A percentile compares a stretch with the other conserved stretches of the same genome.
Evolutionary conservation across 2,797 vertebrate species (phyloP).

Genomic region (Cryptoblepharus egeriae): DNA sequence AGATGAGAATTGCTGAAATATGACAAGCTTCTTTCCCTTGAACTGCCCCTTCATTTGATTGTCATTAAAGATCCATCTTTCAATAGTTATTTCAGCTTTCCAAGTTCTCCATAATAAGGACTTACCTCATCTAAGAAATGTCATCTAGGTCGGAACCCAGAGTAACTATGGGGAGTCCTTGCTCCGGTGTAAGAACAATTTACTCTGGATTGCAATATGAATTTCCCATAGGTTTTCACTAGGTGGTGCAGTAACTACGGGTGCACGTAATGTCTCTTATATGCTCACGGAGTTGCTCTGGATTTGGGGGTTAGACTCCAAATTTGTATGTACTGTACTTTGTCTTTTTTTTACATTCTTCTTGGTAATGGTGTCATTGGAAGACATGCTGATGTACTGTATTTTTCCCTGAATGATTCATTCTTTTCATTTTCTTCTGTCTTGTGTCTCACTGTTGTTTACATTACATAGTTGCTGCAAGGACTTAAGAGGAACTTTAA

Average conservation of each 20-base stretch:
- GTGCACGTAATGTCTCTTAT: too few species aligned
- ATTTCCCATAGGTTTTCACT: too few species aligned
- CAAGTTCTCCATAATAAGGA: not conserved
- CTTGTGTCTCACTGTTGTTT: slow-evolving; percentile 39
- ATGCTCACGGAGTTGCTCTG: too few species aligned
- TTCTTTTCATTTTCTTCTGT: slow-evolving; percentile 29
- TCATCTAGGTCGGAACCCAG: not conserved
- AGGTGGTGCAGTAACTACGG: too few species aligned
- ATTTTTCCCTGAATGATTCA: slow-evolving; percentile 17
- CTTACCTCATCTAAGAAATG: not conserved
- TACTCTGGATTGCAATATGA: too few species aligned
- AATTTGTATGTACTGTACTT: not conserved
- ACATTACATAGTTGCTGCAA: slow-evolving; percentile 48
- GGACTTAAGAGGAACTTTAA: slow-evolving; percentile 56
- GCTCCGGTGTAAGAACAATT: too few species aligned
- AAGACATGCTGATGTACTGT: not conserved
- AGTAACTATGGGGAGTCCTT: too few species aligned
- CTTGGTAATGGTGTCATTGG: not conserved
- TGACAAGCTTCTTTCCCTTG: not conserved
- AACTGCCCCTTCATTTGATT: not conserved
- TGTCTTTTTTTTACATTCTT: not conserved
- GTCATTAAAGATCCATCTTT: not conserved
- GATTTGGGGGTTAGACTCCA: too few species aligned
- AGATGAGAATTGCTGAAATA: not conserved
- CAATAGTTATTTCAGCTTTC: not conserved